Evolutionary conservation across 2,113 vertebrate species (phyloP), one percentile per base, ranked within the genome.

Genomic region (Leiothrix lutea): DNA sequence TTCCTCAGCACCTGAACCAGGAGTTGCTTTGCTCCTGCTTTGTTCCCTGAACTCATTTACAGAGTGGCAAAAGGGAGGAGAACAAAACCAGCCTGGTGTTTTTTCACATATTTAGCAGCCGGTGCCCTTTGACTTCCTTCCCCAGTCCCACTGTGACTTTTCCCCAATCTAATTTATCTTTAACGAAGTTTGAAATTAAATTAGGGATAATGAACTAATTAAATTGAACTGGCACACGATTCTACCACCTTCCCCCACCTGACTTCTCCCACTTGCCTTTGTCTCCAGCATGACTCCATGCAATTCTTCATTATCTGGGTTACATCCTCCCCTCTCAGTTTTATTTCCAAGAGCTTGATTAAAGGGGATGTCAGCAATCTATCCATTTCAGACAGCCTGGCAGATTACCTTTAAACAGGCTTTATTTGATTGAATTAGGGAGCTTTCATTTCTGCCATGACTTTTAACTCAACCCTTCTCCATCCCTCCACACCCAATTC

Each of bases 121-220:
- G 0, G 31, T 73, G 93, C 88, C 92, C 95, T 96, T 93, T 87
- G 88, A 97, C 95, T 90, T 86, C 88, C 64, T 88, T 92, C 85
- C 86, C 72, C 36, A 48, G 38, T 88, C 96, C 88, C 91, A 78
- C 88, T 84, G 90, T 85, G 94, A 90, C 71, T 89, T 92, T 88
- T 53, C 93, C 81, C 47, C 77, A 88, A 54, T 80, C 93, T 94
- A 93, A 96, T 96, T 95, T 96, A 61, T 87, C 95, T 86, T 94
- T 84, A 94, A 89, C 92, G 94, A 95, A 96, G 92, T 96, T 95
- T 96, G 90, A 96, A 95, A 97, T 97, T 88, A 95, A 96, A 96
- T 97, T 97, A 96, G 93, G 79, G 95, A 47, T 96, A 97, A 97
- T 95, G 96, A 94, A 93, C 95, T 97, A 97, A 97, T 97, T 97